Percentiles rank a stretch among this genome's conserved stretches.
phyloP scores from a whole-genome alignment of 23 tunicate species.

The Ciona savignyi region DNA sequence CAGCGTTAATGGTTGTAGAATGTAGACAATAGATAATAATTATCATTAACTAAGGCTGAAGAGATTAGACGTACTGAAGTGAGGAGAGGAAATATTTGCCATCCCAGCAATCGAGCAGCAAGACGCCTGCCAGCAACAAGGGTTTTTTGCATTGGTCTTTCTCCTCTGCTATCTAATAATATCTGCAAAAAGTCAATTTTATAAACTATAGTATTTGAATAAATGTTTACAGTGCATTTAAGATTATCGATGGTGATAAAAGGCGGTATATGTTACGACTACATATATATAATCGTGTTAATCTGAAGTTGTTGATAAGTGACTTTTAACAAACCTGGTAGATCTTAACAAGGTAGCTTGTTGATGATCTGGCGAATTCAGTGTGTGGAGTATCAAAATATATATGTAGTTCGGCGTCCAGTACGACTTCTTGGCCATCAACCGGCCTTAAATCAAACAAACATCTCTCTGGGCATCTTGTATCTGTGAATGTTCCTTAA shows the following conservation, averaged over 20 bases:
- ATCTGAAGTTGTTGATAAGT: too few relatives aligned
- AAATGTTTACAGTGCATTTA: too few relatives aligned
- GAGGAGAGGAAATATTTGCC: slow-evolving; percentile 66
- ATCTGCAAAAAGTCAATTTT: too few relatives aligned
- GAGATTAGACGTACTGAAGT: slow-evolving; percentile 30
- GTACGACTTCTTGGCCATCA: slow-evolving; percentile 15
- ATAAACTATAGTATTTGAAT: too few relatives aligned
- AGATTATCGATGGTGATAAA: too few relatives aligned
- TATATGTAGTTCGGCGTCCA: slow-evolving; percentile 71
- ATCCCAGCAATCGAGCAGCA: slow-evolving; percentile 28
- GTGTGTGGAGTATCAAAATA: slow-evolving; percentile 21
- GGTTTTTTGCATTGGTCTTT: slow-evolving; percentile 2
- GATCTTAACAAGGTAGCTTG: slow-evolving; percentile 17
- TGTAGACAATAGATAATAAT: not conserved
- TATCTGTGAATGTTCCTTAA: slow-evolving; percentile 31
- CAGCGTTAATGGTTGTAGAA: not conserved
- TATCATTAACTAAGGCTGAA: not conserved
- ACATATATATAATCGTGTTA: too few relatives aligned
- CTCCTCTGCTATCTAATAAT: slow-evolving; percentile 2
- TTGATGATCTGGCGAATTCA: not conserved
- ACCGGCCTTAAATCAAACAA: slow-evolving; percentile 37
- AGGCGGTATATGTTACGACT: too few relatives aligned
- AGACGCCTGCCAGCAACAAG: slow-evolving; percentile 65
- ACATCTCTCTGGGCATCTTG: slow-evolving; percentile 32
- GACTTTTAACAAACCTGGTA: slow-evolving; percentile 28